These are phyloP conservation scores for Ligdia adustata DNA, from an alignment of 2,888 invertebrate species.

Conservation along the genomic window DNA sequence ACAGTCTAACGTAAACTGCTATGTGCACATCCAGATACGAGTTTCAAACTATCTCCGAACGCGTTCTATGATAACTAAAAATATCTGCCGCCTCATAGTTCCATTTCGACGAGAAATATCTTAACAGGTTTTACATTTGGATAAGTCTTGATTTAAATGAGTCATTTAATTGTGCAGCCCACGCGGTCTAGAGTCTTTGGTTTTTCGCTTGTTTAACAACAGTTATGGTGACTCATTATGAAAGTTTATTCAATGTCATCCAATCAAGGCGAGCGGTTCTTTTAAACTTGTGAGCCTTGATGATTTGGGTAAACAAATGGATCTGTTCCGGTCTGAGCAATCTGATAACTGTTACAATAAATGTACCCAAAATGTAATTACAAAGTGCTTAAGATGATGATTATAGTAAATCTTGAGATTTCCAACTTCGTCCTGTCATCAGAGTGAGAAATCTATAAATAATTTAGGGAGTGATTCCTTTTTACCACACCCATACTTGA, in stretches of 20 bases:
- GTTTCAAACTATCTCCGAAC: too few species aligned
- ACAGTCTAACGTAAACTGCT: too few species aligned
- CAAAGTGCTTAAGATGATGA: too few species aligned
- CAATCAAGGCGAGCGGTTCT: constrained; percentile 21
- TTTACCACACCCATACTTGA: too few species aligned
- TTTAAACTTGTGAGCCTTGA: not conserved
- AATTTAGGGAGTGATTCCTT: too few species aligned
- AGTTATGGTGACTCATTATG: constrained; percentile 27
- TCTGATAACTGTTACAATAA: too few species aligned
- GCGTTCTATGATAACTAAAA: too few species aligned
- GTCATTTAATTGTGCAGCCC: constrained; percentile 22
- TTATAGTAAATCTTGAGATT: too few species aligned
- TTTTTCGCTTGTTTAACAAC: constrained; percentile 20
- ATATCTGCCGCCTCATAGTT: not conserved
- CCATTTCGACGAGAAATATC: not conserved
- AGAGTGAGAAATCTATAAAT: too few species aligned
- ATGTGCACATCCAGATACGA: too few species aligned
- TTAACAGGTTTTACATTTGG: constrained; percentile 13
- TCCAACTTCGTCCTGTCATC: too few species aligned
- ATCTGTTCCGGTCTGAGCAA: constrained; percentile 1
- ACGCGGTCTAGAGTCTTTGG: constrained; percentile 11
- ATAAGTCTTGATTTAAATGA: constrained; percentile 10
- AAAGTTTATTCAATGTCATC: constrained; percentile 26
- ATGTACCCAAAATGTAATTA: too few species aligned
- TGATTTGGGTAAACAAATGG: not conserved